Conservation (phyloP, 2,113 vertebrate genomes). For the Dromas ardeola region DNA sequence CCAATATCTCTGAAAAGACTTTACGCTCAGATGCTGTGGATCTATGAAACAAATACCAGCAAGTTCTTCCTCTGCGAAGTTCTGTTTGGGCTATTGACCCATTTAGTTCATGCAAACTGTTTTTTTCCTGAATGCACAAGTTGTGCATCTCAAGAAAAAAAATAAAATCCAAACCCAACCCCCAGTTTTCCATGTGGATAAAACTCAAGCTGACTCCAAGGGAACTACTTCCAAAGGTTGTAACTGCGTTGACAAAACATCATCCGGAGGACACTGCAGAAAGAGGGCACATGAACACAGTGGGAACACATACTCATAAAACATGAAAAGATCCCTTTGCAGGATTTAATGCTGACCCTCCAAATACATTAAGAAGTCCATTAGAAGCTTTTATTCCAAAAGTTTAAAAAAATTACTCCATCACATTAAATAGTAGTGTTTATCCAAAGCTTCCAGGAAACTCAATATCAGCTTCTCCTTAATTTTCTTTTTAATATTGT, state of each 20-base stretch:
- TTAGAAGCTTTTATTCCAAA: not conserved
- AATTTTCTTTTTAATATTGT: not conserved
- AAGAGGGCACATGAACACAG: not conserved
- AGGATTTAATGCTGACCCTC: not conserved
- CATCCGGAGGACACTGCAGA: not conserved
- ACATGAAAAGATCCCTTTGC: not conserved
- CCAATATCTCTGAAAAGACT: not conserved
- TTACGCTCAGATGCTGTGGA: not conserved
- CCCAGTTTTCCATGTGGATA: not conserved
- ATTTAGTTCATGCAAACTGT: not conserved
- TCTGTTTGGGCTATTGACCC: not conserved
- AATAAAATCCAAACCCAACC: not conserved
- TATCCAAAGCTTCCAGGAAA: not conserved
- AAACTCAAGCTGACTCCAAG: not conserved
- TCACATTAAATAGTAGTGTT: not conserved
- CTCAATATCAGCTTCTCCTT: not conserved
- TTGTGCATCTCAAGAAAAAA: not conserved
- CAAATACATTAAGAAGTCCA: not conserved
- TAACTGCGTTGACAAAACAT: not conserved
- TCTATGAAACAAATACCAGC: not conserved
- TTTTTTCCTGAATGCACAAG: not conserved
- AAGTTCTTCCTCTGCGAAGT: not conserved
- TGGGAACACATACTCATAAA: not conserved
- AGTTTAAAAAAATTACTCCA: not conserved
- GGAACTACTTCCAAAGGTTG: not conserved